Evolutionary conservation across 64 coral and sea anemone genomes (phyloP), one percentile per base, ranked within the genome.

Genomic region (Orbicella faveolata): DNA sequence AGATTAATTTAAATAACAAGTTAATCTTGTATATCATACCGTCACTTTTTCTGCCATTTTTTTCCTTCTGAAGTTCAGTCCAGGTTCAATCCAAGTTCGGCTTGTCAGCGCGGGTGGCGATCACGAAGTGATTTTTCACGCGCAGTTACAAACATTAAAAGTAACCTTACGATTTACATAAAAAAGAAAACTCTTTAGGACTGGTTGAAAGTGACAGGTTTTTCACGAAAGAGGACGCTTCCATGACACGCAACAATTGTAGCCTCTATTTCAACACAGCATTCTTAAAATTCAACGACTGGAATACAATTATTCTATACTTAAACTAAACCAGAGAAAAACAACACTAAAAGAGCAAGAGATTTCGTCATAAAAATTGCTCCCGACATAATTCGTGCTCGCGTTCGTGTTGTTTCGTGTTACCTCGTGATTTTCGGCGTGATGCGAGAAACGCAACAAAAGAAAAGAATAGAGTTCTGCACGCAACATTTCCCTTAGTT

Each of bases 341-440:
- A 78, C 18, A 51, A 4, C 7, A 48, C 44, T 48, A 48, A 48
- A 4, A 48, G 0, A 52, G 21, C 17, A 39, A 20, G 37, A 78
- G n/a, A 44, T 19, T 78, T 78, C 17, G 18, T 52, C 15, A 48
- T 44, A 77, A 78, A 78, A 78, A 70, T 11, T 25, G 19, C 39
- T 52, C 6, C 36, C 11, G 16, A 26, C 25, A 16, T 55, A 14
- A 7, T 34, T 61, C 51, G 21, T 61, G 51, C 25, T 25, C 13
- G 6, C 1, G 7, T 59, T 76, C 21, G 52, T 57, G 41, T 23
- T 21, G 9, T 25, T 57, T 57, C 16, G 0, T 79, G 44, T 53
- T 23, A 54, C 21, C 2, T 21, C 76, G 77, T 79, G 77, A 79
- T 57, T 30, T 79, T 79, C 21, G 52, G 77, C 51, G 77, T 79